Conservation (phyloP, 2,797 vertebrate species). For the Sebastolobus altivelis region DNA sequence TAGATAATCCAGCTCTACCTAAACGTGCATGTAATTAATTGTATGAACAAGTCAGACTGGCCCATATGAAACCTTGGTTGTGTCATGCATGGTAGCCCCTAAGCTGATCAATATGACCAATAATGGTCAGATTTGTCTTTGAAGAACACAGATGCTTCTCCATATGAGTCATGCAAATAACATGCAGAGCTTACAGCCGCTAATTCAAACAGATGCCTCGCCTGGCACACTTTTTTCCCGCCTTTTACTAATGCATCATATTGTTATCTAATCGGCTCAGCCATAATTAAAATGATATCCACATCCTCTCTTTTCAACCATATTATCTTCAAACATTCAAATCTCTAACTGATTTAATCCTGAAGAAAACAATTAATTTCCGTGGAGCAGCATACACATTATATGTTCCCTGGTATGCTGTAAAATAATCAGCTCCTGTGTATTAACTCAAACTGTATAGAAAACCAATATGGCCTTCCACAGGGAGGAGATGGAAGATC, state of each 20-base stretch:
- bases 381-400: constrained; percentile 1
- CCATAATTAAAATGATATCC: constrained; percentile 67
- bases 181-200: constrained; percentile 54
- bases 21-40: constrained; percentile 21
- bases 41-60: not conserved
- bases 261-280: constrained; percentile 77
- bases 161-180: constrained; percentile 69
- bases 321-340: constrained; percentile 43
- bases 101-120: constrained; percentile 44
- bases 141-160: constrained; percentile 69
- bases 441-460: not conserved
- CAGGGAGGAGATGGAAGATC: not conserved
- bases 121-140: constrained; percentile 61
- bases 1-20: constrained; percentile 13
- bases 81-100: constrained; percentile 11
- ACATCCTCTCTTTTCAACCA: constrained; percentile 61
- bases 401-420: not conserved
- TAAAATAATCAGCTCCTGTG: constrained; percentile 27
- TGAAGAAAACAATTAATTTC: constrained; percentile 59
- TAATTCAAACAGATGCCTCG: constrained; percentile 63
- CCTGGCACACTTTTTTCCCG: constrained; percentile 62
- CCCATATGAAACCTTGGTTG: constrained; percentile 17
- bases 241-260: constrained; percentile 65
- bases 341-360: constrained; percentile 71
- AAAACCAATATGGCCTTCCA: constrained; percentile 27